Percentiles rank a stretch among this genome's conserved stretches.
phyloP scores from a whole-genome alignment of 2,888 invertebrate species.

The Euplexia lucipara region DNA sequence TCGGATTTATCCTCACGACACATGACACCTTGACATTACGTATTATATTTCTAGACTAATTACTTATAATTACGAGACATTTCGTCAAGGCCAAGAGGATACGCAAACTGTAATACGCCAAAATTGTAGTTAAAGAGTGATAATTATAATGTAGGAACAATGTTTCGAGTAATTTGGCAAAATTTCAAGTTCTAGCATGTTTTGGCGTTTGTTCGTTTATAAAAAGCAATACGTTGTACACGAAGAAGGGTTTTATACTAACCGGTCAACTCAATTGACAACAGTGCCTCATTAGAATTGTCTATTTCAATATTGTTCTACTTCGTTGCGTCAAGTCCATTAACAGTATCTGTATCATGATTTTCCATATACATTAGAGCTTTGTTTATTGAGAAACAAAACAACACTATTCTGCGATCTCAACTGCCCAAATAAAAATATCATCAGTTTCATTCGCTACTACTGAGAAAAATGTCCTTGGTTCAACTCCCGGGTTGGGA shows the following conservation, averaged over 20 bases:
- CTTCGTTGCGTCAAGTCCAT: neutral
- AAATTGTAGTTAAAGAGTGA: conserved; percentile 57
- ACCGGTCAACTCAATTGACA: conserved; percentile 20
- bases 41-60: conserved; percentile 69
- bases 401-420: too few species aligned
- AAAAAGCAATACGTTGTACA: conserved; percentile 41
- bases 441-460: neutral
- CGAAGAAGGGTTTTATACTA: conserved; percentile 39
- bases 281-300: conserved; percentile 9
- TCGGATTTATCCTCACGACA: conserved; percentile 70
- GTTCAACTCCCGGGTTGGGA: too few species aligned
- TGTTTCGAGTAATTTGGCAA: conserved; percentile 57
- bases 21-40: conserved; percentile 74
- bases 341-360: neutral
- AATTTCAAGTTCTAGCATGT: conserved; percentile 45
- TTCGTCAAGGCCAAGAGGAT: conserved; percentile 63
- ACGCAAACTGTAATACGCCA: conserved; percentile 38
- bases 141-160: conserved; percentile 51
- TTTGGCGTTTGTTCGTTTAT: conserved; percentile 44
- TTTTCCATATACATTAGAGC: neutral
- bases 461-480: too few species aligned
- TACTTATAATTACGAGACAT: conserved; percentile 70
- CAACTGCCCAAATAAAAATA: too few species aligned
- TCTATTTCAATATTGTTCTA: conserved; percentile 22
- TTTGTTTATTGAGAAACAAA: too few species aligned